Conservation (phyloP, 2,797 vertebrate species). For the Carcharodon carcharias region DNA sequence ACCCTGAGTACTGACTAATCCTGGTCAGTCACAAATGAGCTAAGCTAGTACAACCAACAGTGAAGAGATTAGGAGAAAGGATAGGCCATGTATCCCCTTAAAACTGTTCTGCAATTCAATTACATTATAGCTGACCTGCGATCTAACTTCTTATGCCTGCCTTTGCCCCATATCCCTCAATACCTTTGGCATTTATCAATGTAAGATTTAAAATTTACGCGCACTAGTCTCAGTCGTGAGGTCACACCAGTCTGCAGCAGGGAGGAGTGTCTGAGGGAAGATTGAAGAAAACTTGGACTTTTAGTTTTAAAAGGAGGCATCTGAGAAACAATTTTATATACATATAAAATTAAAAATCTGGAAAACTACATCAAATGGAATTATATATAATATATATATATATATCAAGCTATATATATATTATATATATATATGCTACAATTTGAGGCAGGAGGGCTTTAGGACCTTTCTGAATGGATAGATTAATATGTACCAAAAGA, state of each 20-base stretch:
- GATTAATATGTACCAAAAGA: not conserved
- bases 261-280: not conserved
- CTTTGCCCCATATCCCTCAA: too few relatives aligned
- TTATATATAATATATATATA: not conserved
- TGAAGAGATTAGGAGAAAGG: not conserved
- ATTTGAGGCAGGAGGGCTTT: not conserved
- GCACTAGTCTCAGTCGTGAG: too few relatives aligned
- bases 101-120: too few relatives aligned
- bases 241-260: too few relatives aligned
- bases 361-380: not conserved
- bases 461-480: not conserved
- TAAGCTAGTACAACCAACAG: not conserved
- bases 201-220: too few relatives aligned
- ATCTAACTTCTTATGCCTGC: too few relatives aligned
- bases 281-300: not conserved
- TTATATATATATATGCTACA: not conserved
- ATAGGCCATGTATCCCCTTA: too few relatives aligned
- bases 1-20: too few relatives aligned
- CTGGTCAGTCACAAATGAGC: too few relatives aligned
- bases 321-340: too few relatives aligned
- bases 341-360: not conserved
- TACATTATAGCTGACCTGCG: too few relatives aligned
- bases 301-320: not conserved
- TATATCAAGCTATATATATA: not conserved
- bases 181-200: too few relatives aligned